These are phyloP conservation scores for Caerostris darwini DNA, from an alignment of 1,140 invertebrate species.

Conservation along the genomic window DNA sequence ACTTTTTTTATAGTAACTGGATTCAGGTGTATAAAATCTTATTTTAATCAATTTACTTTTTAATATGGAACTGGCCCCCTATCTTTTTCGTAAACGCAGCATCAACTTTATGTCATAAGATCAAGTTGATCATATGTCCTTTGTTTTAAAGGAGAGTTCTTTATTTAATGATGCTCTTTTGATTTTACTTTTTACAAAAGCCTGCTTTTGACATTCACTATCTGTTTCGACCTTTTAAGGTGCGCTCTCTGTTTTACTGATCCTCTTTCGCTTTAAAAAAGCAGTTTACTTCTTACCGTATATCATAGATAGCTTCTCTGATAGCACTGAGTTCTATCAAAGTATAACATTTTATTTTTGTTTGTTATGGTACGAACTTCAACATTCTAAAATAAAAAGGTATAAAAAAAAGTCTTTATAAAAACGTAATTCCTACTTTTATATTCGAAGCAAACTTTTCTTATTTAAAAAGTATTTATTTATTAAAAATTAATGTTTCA, in stretches of 20 bases:
- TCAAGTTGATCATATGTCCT: slow-evolving; percentile 25
- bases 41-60: no score
- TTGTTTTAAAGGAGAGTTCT: slow-evolving; percentile 39
- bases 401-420: no score
- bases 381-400: no score
- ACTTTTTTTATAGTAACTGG: no score
- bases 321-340: no score
- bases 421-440: no score
- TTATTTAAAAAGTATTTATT: no score
- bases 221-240: slow-evolving; percentile 27
- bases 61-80: not conserved
- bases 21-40: no score
- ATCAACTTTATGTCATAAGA: slow-evolving; percentile 30
- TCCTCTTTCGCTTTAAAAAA: not conserved
- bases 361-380: no score
- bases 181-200: slow-evolving; percentile 19
- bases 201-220: slow-evolving; percentile 21
- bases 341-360: no score
- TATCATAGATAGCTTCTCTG: not conserved
- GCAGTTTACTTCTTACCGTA: not conserved
- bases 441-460: no score
- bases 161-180: slow-evolving; percentile 23
- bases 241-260: not conserved
- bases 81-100: not conserved
- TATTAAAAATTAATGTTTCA: no score